A percentile compares a stretch with the other conserved stretches of the same genome.
phyloP scores from a whole-genome alignment of 2,797 vertebrate species.

The Typhlichthys eigenmanni region DNA sequence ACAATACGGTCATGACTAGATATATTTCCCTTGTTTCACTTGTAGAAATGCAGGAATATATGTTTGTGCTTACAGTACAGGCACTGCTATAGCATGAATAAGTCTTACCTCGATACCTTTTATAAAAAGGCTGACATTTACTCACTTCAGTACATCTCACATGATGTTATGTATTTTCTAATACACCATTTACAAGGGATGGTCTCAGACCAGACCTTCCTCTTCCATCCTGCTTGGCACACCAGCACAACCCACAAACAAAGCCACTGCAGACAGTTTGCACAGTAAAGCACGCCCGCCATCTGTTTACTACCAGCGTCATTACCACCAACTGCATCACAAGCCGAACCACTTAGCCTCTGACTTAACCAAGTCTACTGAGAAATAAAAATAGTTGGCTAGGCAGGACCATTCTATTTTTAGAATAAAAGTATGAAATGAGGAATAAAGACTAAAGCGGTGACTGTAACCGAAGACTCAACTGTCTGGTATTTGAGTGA shows the following conservation, averaged over 20 bases:
- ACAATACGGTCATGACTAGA: no score
- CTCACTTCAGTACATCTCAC: no score
- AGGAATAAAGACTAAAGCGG: constrained; percentile 11
- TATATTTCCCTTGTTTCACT: no score
- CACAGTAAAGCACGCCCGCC: constrained; percentile 55
- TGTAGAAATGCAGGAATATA: no score
- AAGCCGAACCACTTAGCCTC: constrained; percentile 27
- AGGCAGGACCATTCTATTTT: constrained; percentile 33
- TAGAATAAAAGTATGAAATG: constrained; percentile 20
- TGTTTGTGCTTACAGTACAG: no score
- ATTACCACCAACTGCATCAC: constrained; percentile 37
- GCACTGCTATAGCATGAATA: no score
- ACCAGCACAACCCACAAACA: constrained; percentile 43
- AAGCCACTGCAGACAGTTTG: constrained; percentile 55
- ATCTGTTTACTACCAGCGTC: constrained; percentile 47
- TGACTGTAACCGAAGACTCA: constrained; percentile 19
- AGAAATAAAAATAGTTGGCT: constrained; percentile 25
- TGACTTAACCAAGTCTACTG: constrained; percentile 14
- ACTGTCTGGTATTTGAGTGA: constrained; percentile 31
- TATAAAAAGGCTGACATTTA: constrained; percentile 6
- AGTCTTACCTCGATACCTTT: constrained; percentile 39
- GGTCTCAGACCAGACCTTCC: not conserved
- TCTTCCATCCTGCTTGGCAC: constrained; percentile 43
- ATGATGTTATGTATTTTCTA: no score
- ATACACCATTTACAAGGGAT: no score